Base-by-base conservation (phyloP, 2,797 vertebrate genomes). In the Microchirus variegatus region DNA sequence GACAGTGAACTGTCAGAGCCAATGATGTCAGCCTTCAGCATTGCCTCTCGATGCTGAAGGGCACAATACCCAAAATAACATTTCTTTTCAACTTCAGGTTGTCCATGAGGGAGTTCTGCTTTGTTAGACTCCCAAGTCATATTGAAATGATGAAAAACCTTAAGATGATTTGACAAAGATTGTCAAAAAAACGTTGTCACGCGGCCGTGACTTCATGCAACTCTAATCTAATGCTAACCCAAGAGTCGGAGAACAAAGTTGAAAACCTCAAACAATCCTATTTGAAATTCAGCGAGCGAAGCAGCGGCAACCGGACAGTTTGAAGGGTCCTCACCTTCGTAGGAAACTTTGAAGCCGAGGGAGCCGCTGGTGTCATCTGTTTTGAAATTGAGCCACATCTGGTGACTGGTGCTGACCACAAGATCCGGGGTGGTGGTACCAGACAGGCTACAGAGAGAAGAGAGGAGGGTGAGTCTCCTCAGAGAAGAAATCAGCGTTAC, bases 351-450 rank as follows among this genome's bases (percentile, higher is more conserved):
- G 92, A 99, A 99, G 60, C 98, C 98, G 68, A 96, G 84, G 36
- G 96, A 94, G 69, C 98, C 96, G 54, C 95, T 97, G 51, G 96
- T 97, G 67, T 98, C 93, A 44, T 99, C 98, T 0, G 97, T 99
- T 92, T 97, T 97, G 90, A 99, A 98, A 75, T 98, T 96, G 43
- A 99, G 95, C 98, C 98, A 99, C 97, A 99, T 98, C 91, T 98
- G 96, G 83, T 97, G 95, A 82, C 96, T 95, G 55, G 96, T 97
- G 92, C 97, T 99, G 61, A 99, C 98, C 46, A 99, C 97, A 11
- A 99, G 95, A 82, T 99, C 98, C 8, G 98, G 98, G 61, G 98
- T 97, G 0, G 92, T 95, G 1, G 94, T 96, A 43, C 98, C 98
- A 52, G 98, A 99, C 59, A 99, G 91, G 80, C 98, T 99, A 75